Evolutionary conservation across 2,797 vertebrate species (phyloP), one percentile per base, ranked within the genome.

Genomic region (Ambastaia sidthimunki): DNA sequence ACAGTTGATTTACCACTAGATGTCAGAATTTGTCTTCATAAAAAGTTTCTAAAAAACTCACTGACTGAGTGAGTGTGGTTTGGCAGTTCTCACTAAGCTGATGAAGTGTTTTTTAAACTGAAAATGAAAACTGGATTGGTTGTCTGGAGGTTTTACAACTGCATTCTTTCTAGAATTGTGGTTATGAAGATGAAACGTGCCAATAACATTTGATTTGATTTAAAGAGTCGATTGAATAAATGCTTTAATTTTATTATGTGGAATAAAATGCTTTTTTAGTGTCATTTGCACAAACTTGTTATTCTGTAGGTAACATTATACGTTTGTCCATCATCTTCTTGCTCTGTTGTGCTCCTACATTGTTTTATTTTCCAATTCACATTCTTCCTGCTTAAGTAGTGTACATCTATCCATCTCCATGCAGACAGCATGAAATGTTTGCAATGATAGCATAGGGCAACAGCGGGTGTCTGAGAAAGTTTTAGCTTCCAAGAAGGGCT

Each of bases 401-500:
- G 80, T 76, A 71, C 82, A 83, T 78, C 76, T 76, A 84, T 85
- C 80, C 74, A 75, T 84, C 71, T 82, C 79, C 18, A 48, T 72
- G 71, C 66, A 62, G 83, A 83, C 80, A 74, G 80, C 80, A 21
- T 71, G 83, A 85, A 80, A 81, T 85, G 83, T 86, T 87, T 87
- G 52, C 82, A 80, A 50, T 77, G 41, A 83, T 83, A 87, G 80
- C 81, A 86, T 78, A 67, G 63, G 25, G 57, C 25, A 72, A 76
- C 85, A 66, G 82, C 85, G 80, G 85, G 87, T 83, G 87, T 88
- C 80, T 88, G 87, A 85, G 85, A 88, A 87, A 83, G 74, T 81
- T 48, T 60, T 65, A 66, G 68, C 31, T 79, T 84, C 78, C 80
- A 86, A 74, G 76, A 86, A 79, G 21, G 15, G 67, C 55, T 78